Evolutionary conservation across 2,113 vertebrate species (phyloP).

Genomic region (Potamarius usumacintae): DNA sequence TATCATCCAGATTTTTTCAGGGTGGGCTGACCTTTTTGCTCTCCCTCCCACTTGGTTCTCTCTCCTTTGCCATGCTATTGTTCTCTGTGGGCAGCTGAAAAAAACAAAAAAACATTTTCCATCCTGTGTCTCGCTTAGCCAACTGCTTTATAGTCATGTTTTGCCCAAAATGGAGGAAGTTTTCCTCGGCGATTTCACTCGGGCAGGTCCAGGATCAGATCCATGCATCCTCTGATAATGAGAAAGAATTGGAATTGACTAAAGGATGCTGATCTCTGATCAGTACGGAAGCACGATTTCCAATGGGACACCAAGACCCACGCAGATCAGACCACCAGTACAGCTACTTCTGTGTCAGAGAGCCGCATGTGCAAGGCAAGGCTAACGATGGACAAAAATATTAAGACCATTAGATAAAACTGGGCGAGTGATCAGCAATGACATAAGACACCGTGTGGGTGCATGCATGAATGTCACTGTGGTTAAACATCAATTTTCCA

Average conservation of each 20-base stretch:
- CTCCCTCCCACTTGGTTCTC: slow-evolving; percentile 28
- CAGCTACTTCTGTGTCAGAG: background rate
- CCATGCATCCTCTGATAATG: background rate
- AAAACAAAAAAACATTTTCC: background rate
- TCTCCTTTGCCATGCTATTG: slow-evolving; percentile 29
- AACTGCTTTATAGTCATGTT: slow-evolving; percentile 42
- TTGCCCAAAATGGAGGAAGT: slow-evolving; percentile 26
- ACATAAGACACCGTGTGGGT: slow-evolving; percentile 2
- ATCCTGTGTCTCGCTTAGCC: slow-evolving; percentile 33
- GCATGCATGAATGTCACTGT: slow-evolving; percentile 7
- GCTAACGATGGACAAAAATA: background rate
- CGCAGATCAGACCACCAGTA: background rate
- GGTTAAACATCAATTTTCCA: background rate
- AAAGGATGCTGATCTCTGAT: background rate
- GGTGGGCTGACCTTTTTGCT: slow-evolving; percentile 32
- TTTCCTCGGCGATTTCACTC: background rate
- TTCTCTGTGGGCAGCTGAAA: slow-evolving; percentile 29
- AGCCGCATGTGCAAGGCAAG: background rate
- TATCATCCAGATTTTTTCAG: slow-evolving; percentile 14
- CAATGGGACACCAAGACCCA: background rate
- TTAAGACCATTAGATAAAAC: background rate
- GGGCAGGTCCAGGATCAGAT: slow-evolving; percentile 10
- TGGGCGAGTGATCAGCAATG: background rate
- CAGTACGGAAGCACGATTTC: background rate
- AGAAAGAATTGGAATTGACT: background rate